Percentiles rank a stretch among this genome's conserved stretches.
Conservation (phyloP, 2,797 vertebrate species). For the Melanotaenia boesemani region DNA sequence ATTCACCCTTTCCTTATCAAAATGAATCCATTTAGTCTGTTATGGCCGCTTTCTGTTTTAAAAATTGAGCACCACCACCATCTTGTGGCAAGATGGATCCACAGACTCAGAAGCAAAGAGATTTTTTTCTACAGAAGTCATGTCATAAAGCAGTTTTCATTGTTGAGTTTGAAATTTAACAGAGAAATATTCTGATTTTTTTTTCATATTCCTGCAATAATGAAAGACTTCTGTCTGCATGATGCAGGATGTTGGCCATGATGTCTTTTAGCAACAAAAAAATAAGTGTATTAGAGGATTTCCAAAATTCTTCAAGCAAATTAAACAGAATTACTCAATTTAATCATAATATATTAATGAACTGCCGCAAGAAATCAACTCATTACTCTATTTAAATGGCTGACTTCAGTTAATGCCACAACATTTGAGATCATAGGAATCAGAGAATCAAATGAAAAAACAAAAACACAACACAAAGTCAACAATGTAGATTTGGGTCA, state of each 20-base stretch:
- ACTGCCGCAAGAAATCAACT: neutral
- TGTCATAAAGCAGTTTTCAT: neutral
- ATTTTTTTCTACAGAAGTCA: neutral
- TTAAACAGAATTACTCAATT: neutral
- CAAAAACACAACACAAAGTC: slow-evolving; percentile 16
- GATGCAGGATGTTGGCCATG: neutral
- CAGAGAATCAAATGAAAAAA: neutral
- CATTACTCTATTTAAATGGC: neutral
- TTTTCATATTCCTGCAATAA: neutral
- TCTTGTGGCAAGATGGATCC: slow-evolving; percentile 39
- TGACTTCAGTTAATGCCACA: neutral
- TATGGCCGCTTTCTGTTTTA: neutral
- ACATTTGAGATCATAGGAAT: neutral
- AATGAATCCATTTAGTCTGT: neutral
- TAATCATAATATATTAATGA: neutral
- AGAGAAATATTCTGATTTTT: neutral
- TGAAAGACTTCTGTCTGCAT: neutral
- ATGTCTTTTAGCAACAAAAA: neutral
- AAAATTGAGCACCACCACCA: slow-evolving; percentile 25
- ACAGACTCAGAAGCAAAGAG: neutral
- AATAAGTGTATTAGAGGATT: neutral
- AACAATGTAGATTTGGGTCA: neutral
- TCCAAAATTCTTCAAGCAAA: neutral
- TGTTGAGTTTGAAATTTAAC: neutral
- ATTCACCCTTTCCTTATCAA: neutral